phyloP scores from a whole-genome alignment of 2,113 vertebrate genomes.

The Euleptes europaea region DNA sequence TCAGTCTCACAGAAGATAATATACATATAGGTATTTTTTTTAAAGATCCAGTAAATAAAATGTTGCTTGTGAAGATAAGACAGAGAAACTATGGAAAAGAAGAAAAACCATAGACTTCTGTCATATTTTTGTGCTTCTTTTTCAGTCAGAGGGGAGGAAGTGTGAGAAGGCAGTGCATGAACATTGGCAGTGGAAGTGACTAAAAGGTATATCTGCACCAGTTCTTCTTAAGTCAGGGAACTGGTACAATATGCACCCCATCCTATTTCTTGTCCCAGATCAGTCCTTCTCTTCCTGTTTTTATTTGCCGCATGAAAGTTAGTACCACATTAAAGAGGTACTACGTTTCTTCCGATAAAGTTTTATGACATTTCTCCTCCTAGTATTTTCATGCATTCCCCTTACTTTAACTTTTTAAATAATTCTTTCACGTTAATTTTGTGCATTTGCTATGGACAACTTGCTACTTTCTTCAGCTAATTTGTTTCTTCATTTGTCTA shows the following conservation, averaged over 20 bases:
- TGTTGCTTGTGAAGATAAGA: not conserved
- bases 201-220: slow-evolving; percentile 4
- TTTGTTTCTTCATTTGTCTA: not conserved
- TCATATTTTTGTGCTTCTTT: not conserved
- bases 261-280: not conserved
- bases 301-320: not conserved
- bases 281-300: not conserved
- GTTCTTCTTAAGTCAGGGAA: not conserved
- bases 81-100: not conserved
- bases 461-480: not conserved
- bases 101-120: slow-evolving; percentile 7
- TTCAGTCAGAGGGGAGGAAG: not conserved
- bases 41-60: slow-evolving; percentile 4
- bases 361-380: not conserved
- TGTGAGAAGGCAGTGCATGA: slow-evolving; percentile 77
- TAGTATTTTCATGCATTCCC: not conserved
- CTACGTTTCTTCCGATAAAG: not conserved
- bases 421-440: not conserved
- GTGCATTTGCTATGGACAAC: not conserved
- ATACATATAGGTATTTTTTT: not conserved
- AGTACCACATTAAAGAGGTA: not conserved
- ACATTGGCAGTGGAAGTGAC: slow-evolving; percentile 76
- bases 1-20: not conserved
- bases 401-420: not conserved
- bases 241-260: not conserved